phyloP scores from a whole-genome alignment of 2,113 vertebrate genomes.

The Manacus vitellinus region DNA sequence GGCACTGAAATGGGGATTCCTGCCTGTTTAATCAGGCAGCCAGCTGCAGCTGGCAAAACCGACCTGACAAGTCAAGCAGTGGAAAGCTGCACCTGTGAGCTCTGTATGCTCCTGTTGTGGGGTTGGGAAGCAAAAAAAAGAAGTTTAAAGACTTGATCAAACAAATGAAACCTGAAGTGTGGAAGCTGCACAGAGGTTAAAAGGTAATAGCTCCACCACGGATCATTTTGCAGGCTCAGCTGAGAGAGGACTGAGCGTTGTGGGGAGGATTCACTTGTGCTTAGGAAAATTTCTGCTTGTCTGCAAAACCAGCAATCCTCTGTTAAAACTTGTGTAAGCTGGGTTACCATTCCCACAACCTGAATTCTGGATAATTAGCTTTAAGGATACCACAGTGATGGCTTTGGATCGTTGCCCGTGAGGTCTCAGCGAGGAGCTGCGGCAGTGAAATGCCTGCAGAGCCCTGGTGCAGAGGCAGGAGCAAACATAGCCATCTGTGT shows the following conservation, averaged over 20 bases:
- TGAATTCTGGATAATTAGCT: background rate
- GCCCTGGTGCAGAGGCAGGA: rapidly evolving
- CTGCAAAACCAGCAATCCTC: background rate
- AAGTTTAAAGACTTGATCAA: background rate
- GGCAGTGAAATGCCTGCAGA: background rate
- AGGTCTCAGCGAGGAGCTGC: background rate
- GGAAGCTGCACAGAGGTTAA: background rate
- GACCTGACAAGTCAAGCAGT: rapidly evolving
- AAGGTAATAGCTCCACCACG: background rate
- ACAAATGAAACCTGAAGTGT: background rate
- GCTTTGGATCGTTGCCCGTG: background rate
- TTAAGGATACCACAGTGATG: background rate
- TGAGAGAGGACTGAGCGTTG: rapidly evolving
- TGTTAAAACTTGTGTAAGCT: background rate
- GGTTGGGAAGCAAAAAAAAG: background rate
- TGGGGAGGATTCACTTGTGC: background rate
- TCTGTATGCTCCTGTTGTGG: rapidly evolving
- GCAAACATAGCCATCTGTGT: background rate
- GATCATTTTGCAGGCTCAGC: background rate
- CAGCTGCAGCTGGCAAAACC: background rate
- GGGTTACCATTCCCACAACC: background rate
- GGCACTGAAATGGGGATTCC: slow-evolving; percentile 13
- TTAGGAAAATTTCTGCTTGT: background rate
- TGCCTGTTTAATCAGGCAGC: slow-evolving; percentile 12
- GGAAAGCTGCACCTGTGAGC: background rate